Base-by-base conservation (phyloP, 2,797 vertebrate species). In the Macropus fuliginosus region DNA sequence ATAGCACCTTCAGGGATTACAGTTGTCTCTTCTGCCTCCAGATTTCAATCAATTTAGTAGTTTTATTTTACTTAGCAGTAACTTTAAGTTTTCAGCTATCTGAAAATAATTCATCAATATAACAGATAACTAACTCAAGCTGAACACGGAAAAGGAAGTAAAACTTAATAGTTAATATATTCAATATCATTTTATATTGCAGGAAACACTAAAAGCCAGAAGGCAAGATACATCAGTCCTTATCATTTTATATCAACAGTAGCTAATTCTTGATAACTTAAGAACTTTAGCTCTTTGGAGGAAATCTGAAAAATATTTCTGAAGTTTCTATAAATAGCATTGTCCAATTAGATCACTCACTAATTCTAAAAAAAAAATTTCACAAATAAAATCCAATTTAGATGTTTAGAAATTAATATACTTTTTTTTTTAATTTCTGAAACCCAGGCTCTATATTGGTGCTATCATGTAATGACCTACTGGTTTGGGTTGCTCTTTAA, bases 21-120 rank as follows among this genome's bases (percentile, higher is more conserved):
- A 96, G 94, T 97, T 97, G 95, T 97, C 96, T 97, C 55, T 46
- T 90, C 95, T 74, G 28, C 98, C 96, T 95, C 96, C 97, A 97
- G 92, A 97, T 97, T 95, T 96, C 97, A 96, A 96, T 98, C 97
- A 96, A 95, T 5, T 62, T 4, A 13, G 13, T 92, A 95, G 92
- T 93, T 92, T 52, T 52, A 52, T 6, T 52, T 52, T 52, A 52
- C 52, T 52, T 52, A 52, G 52, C 52, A 52, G 52, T 6, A 52
- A 52, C 52, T 52, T 52, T 46, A 92, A 21, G 62, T 66, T 94
- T 94, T 92, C 96, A 92, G 56, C 55, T 91, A 91, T 95, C 94
- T 97, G 96, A 98, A 96, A 96, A 97, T 95, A 97, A 55, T 27
- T 91, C 94, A 93, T 97, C 96, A 91, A 94, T 89, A 91, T 94